Evolutionary conservation across 2,888 invertebrate species (phyloP).

Genomic region (Drosophila diplacantha): DNA sequence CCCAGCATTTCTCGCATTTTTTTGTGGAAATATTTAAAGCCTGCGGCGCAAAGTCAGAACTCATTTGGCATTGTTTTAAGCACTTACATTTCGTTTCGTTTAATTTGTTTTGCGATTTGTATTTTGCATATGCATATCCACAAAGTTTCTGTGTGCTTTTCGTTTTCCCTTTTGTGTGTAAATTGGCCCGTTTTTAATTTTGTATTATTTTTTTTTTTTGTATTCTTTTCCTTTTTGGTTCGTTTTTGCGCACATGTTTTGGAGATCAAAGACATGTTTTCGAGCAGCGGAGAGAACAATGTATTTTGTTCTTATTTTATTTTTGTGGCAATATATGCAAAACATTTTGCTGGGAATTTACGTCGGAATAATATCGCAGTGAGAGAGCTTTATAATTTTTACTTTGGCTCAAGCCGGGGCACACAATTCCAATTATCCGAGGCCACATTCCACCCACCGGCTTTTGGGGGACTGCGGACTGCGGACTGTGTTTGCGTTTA

Average conservation of each 20-base stretch:
- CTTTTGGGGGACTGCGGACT: not conserved
- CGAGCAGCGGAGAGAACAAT: conserved; percentile 39
- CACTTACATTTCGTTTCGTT: conserved; percentile 54
- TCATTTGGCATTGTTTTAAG: conserved; percentile 55
- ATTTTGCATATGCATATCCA: conserved; percentile 38
- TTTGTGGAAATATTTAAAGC: conserved; percentile 43
- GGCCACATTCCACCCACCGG: conserved; percentile 3
- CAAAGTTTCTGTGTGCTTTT: conserved; percentile 38
- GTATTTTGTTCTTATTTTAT: conserved; percentile 11
- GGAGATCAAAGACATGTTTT: conserved; percentile 72
- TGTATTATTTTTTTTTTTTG: conserved; percentile 17
- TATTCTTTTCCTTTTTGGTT: conserved; percentile 7
- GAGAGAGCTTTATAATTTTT: conserved; percentile 21
- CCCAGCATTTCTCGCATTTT: conserved; percentile 35
- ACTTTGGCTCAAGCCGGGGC: conserved; percentile 29
- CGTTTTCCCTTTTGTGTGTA: conserved; percentile 46
- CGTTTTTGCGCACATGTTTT: conserved; percentile 48
- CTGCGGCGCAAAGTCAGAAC: conserved; percentile 26
- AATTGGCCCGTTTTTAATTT: conserved; percentile 40
- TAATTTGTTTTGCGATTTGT: conserved; percentile 48
- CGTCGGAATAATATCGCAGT: conserved; percentile 46
- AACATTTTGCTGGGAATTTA: conserved; percentile 59
- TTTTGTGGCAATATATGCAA: conserved; percentile 33
- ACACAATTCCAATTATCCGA: conserved; percentile 52
- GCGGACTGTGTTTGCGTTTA: conserved; percentile 51